Conservation (phyloP, 1,140 invertebrate genomes). For the Epicauta chinensis region DNA sequence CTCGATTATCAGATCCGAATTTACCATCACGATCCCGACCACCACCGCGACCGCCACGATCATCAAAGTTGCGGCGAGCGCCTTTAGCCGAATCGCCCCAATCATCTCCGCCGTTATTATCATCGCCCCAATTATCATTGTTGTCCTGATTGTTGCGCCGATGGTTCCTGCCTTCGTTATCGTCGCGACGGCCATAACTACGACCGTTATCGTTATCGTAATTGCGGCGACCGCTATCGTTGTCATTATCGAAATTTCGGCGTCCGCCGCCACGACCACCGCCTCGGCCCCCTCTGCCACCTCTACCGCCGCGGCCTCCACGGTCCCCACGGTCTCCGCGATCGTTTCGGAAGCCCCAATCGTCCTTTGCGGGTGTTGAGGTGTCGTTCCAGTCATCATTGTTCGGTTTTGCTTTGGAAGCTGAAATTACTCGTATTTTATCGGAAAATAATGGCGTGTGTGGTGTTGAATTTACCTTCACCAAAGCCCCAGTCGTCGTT, state of each 20-base stretch:
- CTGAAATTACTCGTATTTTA: neutral
- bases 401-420: neutral
- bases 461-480: neutral
- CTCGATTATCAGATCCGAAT: constrained; percentile 5
- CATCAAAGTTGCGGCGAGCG: constrained; percentile 9
- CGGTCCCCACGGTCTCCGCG: constrained; percentile 13
- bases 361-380: constrained; percentile 7
- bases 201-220: neutral
- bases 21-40: constrained; percentile 10
- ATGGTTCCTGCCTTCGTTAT: neutral
- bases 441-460: too few species aligned
- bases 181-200: neutral
- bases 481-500: constrained; percentile 12
- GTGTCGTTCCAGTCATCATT: constrained; percentile 17
- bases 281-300: constrained; percentile 18
- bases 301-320: constrained; percentile 9
- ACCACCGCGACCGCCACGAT: constrained; percentile 12
- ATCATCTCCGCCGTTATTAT: constrained; percentile 17
- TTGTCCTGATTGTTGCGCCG: neutral
- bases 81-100: constrained; percentile 13
- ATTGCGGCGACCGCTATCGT: constrained; percentile 2
- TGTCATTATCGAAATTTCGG: too few species aligned
- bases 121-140: constrained; percentile 13
- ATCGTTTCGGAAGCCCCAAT: constrained; percentile 7
- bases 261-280: constrained; percentile 10